phyloP scores from a whole-genome alignment of 2,888 invertebrate genomes.

The Mesodorylaimus sp. region DNA sequence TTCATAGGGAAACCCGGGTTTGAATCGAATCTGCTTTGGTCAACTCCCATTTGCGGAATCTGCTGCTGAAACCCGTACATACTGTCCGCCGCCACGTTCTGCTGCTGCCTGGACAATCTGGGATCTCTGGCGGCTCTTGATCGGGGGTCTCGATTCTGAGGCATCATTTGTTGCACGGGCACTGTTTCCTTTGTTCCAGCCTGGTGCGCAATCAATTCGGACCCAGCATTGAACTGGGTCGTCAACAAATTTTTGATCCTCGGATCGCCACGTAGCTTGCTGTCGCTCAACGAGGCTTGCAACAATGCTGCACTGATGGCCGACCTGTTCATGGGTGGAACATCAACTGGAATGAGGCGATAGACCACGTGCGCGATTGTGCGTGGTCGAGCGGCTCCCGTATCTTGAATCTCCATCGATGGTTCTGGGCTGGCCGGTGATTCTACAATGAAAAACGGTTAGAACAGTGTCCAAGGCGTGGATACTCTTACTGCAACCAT shows the following conservation, averaged over 20 bases:
- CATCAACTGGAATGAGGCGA: conserved; percentile 7
- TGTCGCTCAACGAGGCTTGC: neutral
- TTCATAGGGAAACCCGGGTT: no score
- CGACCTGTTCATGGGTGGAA: neutral
- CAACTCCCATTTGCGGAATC: no score
- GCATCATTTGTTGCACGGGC: no score
- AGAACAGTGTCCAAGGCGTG: no score
- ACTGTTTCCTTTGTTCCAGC: no score
- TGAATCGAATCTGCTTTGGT: no score
- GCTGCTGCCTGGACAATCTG: no score
- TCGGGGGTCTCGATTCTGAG: no score
- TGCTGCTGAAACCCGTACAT: no score
- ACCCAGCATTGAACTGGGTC: conserved; percentile 9
- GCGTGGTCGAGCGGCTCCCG: neutral
- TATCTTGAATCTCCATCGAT: neutral
- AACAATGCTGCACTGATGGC: neutral
- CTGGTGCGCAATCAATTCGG: conserved; percentile 7
- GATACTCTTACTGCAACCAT: no score
- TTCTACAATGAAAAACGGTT: conserved; percentile 5
- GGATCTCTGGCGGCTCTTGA: no score
- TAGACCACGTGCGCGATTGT: neutral
- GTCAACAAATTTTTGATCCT: conserved; percentile 10
- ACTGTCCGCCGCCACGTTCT: no score
- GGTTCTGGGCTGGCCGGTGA: conserved; percentile 11
- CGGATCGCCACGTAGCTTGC: conserved; percentile 9